Evolutionary conservation across 2,113 vertebrate species (phyloP).

Genomic region (Cisticola juncidis): DNA sequence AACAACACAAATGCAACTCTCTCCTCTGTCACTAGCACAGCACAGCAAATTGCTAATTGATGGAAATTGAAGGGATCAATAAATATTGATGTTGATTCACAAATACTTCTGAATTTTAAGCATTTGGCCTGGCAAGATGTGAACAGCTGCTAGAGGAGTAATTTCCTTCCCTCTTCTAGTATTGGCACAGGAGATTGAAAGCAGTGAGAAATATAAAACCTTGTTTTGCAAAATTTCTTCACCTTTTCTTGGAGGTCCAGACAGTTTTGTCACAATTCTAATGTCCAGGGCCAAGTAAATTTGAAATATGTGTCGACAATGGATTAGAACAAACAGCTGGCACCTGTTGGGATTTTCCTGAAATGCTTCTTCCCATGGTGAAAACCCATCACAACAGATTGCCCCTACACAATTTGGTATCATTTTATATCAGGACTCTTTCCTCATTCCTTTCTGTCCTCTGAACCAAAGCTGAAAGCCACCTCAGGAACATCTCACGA

Average conservation of each 20-base stretch:
- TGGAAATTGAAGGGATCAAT: neutral
- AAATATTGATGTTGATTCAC: neutral
- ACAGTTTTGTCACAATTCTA: neutral
- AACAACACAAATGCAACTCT: neutral
- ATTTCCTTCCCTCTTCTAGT: neutral
- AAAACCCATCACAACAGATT: neutral
- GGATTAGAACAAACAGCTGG: neutral
- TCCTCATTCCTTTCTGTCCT: neutral
- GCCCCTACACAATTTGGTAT: neutral
- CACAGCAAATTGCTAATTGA: neutral
- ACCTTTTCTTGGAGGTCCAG: neutral
- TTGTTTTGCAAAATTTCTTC: neutral
- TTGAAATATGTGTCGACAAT: neutral
- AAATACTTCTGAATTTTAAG: neutral
- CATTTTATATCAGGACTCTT: neutral
- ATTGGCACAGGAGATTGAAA: neutral
- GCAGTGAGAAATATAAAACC: neutral
- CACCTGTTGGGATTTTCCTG: neutral
- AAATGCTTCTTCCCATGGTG: neutral
- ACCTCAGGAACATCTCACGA: neutral
- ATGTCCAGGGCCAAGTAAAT: neutral
- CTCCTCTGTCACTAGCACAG: neutral
- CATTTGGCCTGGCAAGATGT: neutral
- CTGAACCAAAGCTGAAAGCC: neutral
- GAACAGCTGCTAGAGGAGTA: neutral